Conservation (phyloP, 1,140 invertebrate species). For the Sipha flava region DNA sequence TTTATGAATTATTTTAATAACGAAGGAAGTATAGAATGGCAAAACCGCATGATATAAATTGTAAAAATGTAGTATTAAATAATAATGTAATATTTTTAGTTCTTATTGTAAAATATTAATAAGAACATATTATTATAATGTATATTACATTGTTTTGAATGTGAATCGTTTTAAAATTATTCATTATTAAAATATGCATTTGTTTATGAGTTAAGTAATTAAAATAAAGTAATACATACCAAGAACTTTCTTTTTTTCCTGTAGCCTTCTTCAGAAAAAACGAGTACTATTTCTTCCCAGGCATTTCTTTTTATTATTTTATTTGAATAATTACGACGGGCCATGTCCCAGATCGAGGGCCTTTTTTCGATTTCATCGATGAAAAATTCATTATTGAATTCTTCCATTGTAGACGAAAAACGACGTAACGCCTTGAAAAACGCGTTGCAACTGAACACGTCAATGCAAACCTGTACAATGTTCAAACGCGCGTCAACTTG, state of each 20-base stretch:
- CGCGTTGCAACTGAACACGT: slow-evolving; percentile 1
- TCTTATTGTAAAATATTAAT: slow-evolving; percentile 8
- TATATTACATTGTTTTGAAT: neutral
- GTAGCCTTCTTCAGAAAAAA: neutral
- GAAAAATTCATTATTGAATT: neutral
- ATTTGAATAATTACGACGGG: neutral
- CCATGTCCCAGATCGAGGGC: neutral
- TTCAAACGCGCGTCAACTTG: slow-evolving; percentile 7
- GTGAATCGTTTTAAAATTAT: neutral
- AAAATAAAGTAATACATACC: slow-evolving; percentile 6
- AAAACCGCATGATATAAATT: neutral
- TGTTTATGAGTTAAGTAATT: neutral
- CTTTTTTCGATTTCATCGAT: slow-evolving; percentile 2
- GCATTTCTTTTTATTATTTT: slow-evolving; percentile 5
- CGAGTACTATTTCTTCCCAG: neutral
- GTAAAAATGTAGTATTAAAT: neutral
- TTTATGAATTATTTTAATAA: neutral
- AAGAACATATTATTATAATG: neutral
- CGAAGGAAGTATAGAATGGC: neutral
- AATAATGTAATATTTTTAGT: neutral
- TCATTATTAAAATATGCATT: slow-evolving; percentile 1
- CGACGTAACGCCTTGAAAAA: neutral
- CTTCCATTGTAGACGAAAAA: slow-evolving; percentile 5
- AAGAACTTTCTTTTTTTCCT: neutral
- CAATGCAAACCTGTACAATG: slow-evolving; percentile 16